Base-by-base conservation (phyloP, 2,888 invertebrate species). In the Lutraria lutraria region DNA sequence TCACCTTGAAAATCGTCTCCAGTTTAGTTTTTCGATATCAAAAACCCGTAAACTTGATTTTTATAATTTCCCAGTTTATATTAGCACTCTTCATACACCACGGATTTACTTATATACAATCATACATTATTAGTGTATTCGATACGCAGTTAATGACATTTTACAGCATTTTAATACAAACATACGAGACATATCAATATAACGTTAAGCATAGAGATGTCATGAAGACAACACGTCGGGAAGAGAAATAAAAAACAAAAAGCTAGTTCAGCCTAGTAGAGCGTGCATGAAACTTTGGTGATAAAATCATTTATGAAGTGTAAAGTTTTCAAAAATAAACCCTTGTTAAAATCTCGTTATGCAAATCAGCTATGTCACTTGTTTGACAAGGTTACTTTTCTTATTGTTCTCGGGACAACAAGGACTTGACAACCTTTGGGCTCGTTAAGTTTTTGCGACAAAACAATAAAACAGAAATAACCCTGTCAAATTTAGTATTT, bases 391-490 rank as follows among this genome's bases (percentile, higher is more conserved):
- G 25, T 53, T 84, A 43, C 31, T 68, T 34, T 72, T 34, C 53
- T 25, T 63, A 53, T 60, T 72, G 84, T 72, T 68, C 72, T 52
- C 21, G 53, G 53, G 53, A 72, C 76, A 84, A 76, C n/a, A 19
- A n/a, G 43, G 29, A 84, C 84, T 84, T 72, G 84, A 53, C 84
- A 84, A 84, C 68, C 53, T 52, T 52, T 15, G 43, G 43, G 34
- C 68, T 25, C 43, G n/a, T 13, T 19, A n/a, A 13, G 34, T 84
- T 72, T 52, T 72, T 76, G 84, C 53, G 4, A 53, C 3, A 29
- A 25, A 68, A 72, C 31, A 25, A 76, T 85, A 56, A 85, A 85
- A 56, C n/a, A 21, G 76, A 85, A 85, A 31, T 85, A 85, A 79
- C 13, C 2, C 54, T 85, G 79, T 79, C 85, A 52, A 34, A 54